A percentile compares a stretch with the other conserved stretches of the same genome.
These are phyloP conservation scores for Clarias pachynema DNA, from an alignment of 2,797 vertebrate species.

Conservation along the genomic window DNA sequence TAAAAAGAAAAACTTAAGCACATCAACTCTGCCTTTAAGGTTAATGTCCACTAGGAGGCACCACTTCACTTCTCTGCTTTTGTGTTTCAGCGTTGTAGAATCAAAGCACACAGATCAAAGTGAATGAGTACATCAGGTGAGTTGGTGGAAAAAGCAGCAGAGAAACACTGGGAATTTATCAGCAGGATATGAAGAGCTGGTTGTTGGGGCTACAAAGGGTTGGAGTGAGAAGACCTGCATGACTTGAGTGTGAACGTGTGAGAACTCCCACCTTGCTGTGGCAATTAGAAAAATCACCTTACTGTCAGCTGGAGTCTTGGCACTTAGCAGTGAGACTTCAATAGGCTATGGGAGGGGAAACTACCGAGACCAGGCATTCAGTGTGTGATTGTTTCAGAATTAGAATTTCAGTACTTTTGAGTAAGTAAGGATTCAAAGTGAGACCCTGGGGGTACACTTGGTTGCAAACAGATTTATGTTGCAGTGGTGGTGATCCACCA, in stretches of 20 bases:
- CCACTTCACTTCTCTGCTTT: background rate
- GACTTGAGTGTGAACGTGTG: conserved; percentile 66
- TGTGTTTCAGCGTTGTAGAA: conserved; percentile 6
- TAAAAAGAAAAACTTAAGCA: background rate
- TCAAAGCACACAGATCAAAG: conserved; percentile 68
- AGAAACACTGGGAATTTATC: conserved; percentile 60
- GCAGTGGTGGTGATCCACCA: background rate
- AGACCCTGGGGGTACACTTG: background rate
- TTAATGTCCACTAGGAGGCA: conserved; percentile 41
- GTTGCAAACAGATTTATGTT: background rate
- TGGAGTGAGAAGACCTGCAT: conserved; percentile 65
- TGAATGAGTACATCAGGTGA: conserved; percentile 45
- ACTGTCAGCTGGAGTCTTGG: conserved; percentile 61
- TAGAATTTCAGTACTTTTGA: conserved; percentile 7
- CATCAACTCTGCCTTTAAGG: background rate
- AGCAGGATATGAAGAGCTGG: conserved; percentile 68
- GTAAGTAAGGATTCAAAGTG: background rate
- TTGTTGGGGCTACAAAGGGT: conserved; percentile 66
- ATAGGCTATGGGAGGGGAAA: conserved; percentile 58
- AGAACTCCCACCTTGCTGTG: conserved; percentile 71
- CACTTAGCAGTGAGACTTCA: conserved; percentile 67
- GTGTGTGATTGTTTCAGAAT: conserved; percentile 16
- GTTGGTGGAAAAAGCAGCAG: conserved; percentile 43
- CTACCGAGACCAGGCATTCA: background rate
- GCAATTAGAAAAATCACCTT: conserved; percentile 73